Base-by-base conservation (phyloP, 2,797 vertebrate species). In the Sus cebifrons region DNA sequence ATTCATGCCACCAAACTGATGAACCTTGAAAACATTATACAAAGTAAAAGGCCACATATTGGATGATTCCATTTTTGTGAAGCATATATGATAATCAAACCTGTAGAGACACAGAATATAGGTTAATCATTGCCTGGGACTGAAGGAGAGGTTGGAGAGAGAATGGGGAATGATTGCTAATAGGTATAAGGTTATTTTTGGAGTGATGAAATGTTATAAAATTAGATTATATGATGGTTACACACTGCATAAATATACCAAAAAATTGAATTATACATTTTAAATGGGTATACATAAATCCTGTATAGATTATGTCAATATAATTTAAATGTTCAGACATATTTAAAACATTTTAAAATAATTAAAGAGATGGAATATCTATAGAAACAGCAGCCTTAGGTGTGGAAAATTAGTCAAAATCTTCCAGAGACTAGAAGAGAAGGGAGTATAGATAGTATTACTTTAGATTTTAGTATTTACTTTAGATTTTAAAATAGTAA, bases 401-500 rank as follows among this genome's bases (percentile, higher is more conserved):
- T 78, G 27, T 49, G 71, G 23, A 74, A 74, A 23, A 49, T 49
- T 49, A 83, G 25, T 78, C 44, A 64, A 90, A 86, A 77, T 78
- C n/a, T 78, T 92, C 52, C 52, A 77, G 71, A 78, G 10, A 62
- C 36, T 44, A 86, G 23, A 54, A 91, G 5, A 95, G 13, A 64
- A 83, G 13, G 9, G 0, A 78, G 54, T 3, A 58, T 15, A 54
- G 2, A 65, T 15, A 20, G 5, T 49, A 75, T 60, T 95, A 40
- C 15, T 87, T 75, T 49, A 49, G 44, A 49, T 49, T 49, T 49
- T 49, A 49, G 44, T 49, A 49, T 49, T 49, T 95, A 75, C 56
- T 87, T 86, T 74, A 86, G 7, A 90, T 96, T 86, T 94, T 36
- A 71, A 83, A 87, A 56, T 49, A 78, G 36, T 16, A 85, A 3